A percentile compares a stretch with the other conserved stretches of the same genome.
These are phyloP conservation scores for Gymnocypris eckloni DNA, from an alignment of 2,797 vertebrate species.

Conservation along the genomic window DNA sequence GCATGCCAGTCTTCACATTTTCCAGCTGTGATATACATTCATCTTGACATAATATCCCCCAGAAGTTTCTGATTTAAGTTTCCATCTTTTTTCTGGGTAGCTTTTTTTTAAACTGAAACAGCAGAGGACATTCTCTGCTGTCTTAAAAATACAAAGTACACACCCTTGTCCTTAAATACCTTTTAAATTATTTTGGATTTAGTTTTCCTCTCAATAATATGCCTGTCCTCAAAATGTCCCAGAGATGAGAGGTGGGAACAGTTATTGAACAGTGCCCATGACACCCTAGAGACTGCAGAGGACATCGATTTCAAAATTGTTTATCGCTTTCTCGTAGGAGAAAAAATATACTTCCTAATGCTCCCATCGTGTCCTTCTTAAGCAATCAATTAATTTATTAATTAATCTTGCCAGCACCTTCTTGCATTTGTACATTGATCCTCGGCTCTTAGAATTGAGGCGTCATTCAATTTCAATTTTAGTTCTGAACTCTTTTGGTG, in stretches of 20 bases:
- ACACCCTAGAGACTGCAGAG: constrained; percentile 5
- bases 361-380: constrained; percentile 28
- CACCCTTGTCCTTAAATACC: constrained; percentile 7
- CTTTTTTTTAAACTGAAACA: not conserved
- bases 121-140: not conserved
- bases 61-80: constrained; percentile 1
- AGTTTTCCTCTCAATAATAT: not conserved
- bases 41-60: not conserved
- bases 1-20: not conserved
- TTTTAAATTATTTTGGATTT: constrained; percentile 13
- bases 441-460: not conserved
- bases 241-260: not conserved
- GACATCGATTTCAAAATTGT: not conserved
- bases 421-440: constrained; percentile 49
- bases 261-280: constrained; percentile 2
- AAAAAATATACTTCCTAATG: constrained; percentile 26
- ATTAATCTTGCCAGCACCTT: constrained; percentile 37
- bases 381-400: constrained; percentile 55
- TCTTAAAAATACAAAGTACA: not conserved
- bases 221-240: not conserved
- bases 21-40: not conserved
- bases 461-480: constrained; percentile 52
- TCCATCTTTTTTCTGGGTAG: not conserved
- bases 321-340: constrained; percentile 1
- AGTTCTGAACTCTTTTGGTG: constrained; percentile 45